Evolutionary conservation across 2,888 invertebrate species (phyloP).

Genomic region (Hetaerina titia): DNA sequence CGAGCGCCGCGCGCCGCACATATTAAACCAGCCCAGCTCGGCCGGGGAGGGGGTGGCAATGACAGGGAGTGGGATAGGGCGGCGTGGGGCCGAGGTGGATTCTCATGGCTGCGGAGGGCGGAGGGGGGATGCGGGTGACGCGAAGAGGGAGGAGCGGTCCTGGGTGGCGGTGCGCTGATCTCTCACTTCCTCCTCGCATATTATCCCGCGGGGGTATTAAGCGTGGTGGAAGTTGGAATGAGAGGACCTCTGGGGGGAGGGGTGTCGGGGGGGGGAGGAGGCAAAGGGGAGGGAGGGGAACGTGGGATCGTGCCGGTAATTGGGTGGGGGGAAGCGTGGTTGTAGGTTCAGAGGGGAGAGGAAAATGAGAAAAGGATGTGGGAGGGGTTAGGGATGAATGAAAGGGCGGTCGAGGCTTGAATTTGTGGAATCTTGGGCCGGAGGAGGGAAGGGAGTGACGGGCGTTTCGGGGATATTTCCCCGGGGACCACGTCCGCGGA

Average conservation of each 20-base stretch:
- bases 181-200: background rate
- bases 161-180: background rate
- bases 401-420: background rate
- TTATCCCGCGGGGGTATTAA: background rate
- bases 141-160: background rate
- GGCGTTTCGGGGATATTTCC: background rate
- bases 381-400: background rate
- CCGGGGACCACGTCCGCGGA: background rate
- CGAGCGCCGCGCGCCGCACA: background rate
- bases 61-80: background rate
- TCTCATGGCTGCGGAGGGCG: background rate
- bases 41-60: background rate
- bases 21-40: background rate
- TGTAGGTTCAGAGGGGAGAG: background rate
- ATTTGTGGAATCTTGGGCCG: background rate
- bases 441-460: background rate
- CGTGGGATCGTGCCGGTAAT: background rate
- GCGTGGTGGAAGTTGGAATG: background rate
- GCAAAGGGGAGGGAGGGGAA: background rate
- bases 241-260: background rate
- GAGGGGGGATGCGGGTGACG: background rate
- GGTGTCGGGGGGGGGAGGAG: background rate
- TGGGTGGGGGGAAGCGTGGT: background rate
- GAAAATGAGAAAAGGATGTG: background rate
- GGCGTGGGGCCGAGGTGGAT: background rate